Evolutionary conservation across 2,888 invertebrate species (phyloP), one percentile per base, ranked within the genome.

Genomic region (Dryobota labecula): DNA sequence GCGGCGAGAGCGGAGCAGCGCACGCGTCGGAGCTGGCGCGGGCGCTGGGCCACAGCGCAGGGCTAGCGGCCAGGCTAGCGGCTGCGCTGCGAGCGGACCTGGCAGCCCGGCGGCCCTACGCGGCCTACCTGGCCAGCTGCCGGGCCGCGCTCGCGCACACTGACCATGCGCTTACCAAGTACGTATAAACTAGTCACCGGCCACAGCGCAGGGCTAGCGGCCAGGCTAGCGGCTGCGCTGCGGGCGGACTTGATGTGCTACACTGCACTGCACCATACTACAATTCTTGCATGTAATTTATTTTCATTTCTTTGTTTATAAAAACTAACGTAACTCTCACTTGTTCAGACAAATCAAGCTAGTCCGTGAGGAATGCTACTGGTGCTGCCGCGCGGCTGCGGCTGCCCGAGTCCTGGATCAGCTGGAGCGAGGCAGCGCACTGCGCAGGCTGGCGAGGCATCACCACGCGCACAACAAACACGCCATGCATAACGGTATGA

Each of bases 361-460:
- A 66, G 91, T 93, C 36, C 87, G 78, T 33, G 71, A 78, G 38
- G 95, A 95, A 81, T 91, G 94, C 41, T 96, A 97, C 33, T 97
- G 98, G 61, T 98, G 98, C 92, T 98, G 98, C 7, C 96, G 98
- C 57, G 96, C 98, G 75, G 99, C 98, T 89, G 96, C 98, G 61
- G 98, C 98, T 76, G 97, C 97, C 71, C 96, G 98, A 69, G 98
- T 98, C 88, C 92, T 96, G 58, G 96, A 97, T 60, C 96, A 99
- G 84, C 95, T 97, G 75, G 96, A 97, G 86, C 99, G 99, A 87
- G 97, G 97, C 70, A 95, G 97, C 41, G 98, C 99, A 87, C 99
- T 99, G 92, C 97, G 97, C 73, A 96, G 97, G 36, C 96, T 98
- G n/a, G 92, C 94, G 24, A 57, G 91, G 0, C 91, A 90, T 65